These are phyloP conservation scores for Ursus arctos DNA, from an alignment of 2,113 vertebrate species.

Conservation along the genomic window DNA sequence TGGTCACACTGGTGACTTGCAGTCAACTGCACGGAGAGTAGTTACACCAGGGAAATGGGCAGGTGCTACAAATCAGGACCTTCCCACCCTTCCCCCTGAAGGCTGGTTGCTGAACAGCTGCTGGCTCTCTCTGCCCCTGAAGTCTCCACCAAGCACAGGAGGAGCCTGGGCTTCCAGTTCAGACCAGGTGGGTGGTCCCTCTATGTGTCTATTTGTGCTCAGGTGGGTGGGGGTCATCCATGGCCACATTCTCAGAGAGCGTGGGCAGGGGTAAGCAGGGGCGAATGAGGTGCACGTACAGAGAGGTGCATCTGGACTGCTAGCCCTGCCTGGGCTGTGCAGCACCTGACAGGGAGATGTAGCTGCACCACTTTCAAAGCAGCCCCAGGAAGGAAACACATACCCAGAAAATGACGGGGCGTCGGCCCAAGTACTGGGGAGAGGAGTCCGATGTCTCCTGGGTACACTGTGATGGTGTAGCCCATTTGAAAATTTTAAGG, in stretches of 20 bases:
- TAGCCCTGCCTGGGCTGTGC: fast-evolving
- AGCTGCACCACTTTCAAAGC: fast-evolving
- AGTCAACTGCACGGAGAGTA: fast-evolving
- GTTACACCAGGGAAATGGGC: fast-evolving
- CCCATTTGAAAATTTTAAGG: no score
- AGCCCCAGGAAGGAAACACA: not conserved
- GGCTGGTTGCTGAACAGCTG: not conserved
- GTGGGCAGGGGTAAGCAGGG: fast-evolving
- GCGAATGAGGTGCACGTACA: no score
- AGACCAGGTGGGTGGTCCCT: fast-evolving
- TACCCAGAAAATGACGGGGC: no score
- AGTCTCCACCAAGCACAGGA: fast-evolving
- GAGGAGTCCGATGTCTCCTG: fast-evolving
- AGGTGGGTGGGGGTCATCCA: fast-evolving
- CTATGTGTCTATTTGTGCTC: fast-evolving
- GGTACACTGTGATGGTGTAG: not conserved
- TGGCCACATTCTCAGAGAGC: not conserved
- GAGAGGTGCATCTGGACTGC: fast-evolving
- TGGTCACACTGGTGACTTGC: fast-evolving
- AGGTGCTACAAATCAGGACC: fast-evolving
- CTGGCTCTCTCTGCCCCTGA: fast-evolving
- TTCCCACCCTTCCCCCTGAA: not conserved
- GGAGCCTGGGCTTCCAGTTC: not conserved
- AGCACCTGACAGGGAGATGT: fast-evolving
- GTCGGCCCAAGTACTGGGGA: fast-evolving